Evolutionary conservation across 2,888 invertebrate species (phyloP), one percentile per base, ranked within the genome.

Genomic region (Cheilosia urbana): DNA sequence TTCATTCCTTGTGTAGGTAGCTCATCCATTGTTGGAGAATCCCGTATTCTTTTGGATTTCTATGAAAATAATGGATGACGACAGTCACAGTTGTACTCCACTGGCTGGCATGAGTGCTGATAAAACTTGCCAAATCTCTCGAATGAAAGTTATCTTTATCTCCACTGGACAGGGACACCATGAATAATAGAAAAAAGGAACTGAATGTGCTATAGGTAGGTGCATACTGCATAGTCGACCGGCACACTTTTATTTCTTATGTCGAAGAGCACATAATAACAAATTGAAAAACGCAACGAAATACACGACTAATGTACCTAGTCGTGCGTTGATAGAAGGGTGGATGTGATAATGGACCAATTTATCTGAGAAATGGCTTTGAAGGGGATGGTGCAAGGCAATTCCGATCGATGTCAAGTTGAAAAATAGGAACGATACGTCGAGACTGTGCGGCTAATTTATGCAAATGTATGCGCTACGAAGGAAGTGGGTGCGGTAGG

Each of bases 111-210:
- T 57, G 63, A 53, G 58, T 75, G 53, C 60, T 63, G 75, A 84
- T 84, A 79, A 76, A 84, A 84, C 79, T 79, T 60, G 79, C 60
- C 75, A 79, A 84, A 84, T 84, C 79, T 66, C 79, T 79, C 63
- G 65, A 79, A 75, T 80, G 66, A 65, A 84, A 79, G 55, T 79
- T 80, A 80, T 84, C 69, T 84, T 49, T 76, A 84, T 84, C 79
- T 69, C 47, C 65, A 53, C 63, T 80, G 84, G 79, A 76, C 84
- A 79, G 76, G 84, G 79, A 76, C 84, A 79, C 73, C 73, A 69
- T 79, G 83, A 84, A 79, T 84, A 84, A 84, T 79, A 75, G 75
- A 84, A 75, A 78, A 69, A 71, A 71, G 42, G 65, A 79, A 79
- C 68, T 51, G 73, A 65, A 73, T 51, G n/a, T 40, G 21, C 19